These are phyloP conservation scores for Cavia aperea DNA, from an alignment of 2,113 vertebrate species.

Conservation along the genomic window DNA sequence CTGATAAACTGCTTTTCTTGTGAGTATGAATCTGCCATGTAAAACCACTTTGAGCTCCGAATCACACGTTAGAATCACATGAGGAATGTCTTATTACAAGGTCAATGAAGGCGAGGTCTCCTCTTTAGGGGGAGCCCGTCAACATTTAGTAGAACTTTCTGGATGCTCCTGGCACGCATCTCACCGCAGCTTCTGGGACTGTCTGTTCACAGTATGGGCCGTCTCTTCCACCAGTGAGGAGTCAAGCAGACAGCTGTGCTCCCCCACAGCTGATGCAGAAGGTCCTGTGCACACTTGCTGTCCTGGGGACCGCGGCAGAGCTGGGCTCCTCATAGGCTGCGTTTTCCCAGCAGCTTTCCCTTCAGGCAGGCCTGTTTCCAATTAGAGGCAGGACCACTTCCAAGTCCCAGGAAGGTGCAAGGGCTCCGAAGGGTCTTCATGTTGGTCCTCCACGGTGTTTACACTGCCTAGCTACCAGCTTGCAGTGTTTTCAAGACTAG, in stretches of 20 bases:
- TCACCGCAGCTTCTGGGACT: not conserved
- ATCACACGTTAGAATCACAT: not conserved
- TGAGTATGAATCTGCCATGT: rapidly evolving
- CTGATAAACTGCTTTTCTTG: not conserved
- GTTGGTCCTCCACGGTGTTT: constrained; percentile 21
- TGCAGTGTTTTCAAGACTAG: not conserved
- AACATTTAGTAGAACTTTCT: not conserved
- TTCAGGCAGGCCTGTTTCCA: constrained; percentile 35
- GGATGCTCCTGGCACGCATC: not conserved
- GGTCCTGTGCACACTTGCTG: not conserved
- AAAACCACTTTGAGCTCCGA: not conserved
- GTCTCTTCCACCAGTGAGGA: not conserved
- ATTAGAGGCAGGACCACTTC: constrained; percentile 27
- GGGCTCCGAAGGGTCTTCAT: constrained; percentile 12
- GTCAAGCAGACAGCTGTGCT: not conserved
- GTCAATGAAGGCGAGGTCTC: not conserved
- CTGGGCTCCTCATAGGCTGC: not conserved
- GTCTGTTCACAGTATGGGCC: not conserved
- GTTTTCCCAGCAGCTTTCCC: not conserved
- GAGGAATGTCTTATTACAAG: not conserved
- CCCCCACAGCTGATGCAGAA: rapidly evolving
- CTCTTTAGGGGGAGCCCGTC: not conserved
- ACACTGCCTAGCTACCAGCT: constrained; percentile 32
- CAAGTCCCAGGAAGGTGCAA: constrained; percentile 43
- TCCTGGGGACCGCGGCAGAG: not conserved